These are phyloP conservation scores for Alsophila aescularia DNA, from an alignment of 2,888 invertebrate species.

Conservation along the genomic window DNA sequence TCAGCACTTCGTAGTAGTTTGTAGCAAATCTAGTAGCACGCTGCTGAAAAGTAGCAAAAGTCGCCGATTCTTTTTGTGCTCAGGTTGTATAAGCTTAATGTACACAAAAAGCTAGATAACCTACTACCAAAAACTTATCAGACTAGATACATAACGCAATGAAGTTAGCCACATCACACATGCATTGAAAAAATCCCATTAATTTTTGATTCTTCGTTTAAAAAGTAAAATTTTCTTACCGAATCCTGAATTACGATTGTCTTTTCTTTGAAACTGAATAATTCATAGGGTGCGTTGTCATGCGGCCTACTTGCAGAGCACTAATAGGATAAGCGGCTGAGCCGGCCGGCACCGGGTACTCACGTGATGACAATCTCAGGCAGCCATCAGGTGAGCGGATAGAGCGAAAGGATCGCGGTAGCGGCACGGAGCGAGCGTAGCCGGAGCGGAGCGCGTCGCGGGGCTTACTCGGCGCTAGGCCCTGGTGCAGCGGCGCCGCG, in stretches of 20 bases:
- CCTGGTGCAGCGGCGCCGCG: conserved; percentile 69
- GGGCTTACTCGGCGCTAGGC: conserved; percentile 40
- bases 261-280: conserved; percentile 14
- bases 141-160: background rate
- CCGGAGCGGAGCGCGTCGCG: conserved; percentile 40
- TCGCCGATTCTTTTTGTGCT: conserved; percentile 5
- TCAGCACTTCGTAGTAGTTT: conserved; percentile 4
- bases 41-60: background rate
- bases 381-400: conserved; percentile 61
- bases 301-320: conserved; percentile 15
- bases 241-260: conserved; percentile 7
- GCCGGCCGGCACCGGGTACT: conserved; percentile 37
- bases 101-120: background rate
- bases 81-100: background rate
- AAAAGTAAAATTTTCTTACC: conserved; percentile 2
- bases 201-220: background rate
- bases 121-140: background rate
- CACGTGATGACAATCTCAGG: conserved; percentile 61
- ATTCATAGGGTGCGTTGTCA: conserved; percentile 6
- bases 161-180: background rate
- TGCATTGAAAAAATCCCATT: background rate
- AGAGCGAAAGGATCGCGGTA: conserved; percentile 44
- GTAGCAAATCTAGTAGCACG: conserved; percentile 7
- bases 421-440: conserved; percentile 43
- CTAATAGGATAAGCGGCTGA: conserved; percentile 11